Base-by-base conservation (phyloP, 2,888 invertebrate species). In the Limulus polyphemus region DNA sequence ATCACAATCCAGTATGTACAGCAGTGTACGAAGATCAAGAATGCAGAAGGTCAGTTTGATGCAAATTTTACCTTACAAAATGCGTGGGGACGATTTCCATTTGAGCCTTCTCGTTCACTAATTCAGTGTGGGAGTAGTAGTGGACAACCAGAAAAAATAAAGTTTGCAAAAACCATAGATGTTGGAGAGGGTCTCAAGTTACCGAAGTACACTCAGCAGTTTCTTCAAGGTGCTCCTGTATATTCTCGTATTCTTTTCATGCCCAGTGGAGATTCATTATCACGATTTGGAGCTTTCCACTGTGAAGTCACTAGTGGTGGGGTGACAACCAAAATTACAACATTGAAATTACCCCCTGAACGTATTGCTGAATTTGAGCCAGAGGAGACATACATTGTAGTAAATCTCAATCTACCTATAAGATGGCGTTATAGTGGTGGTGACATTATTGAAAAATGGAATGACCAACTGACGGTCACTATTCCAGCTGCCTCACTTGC, bases 1-100 rank as follows among this genome's bases (percentile, higher is more conserved):
- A n/a, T n/a, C n/a, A n/a, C n/a, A n/a, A n/a, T n/a, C n/a, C n/a
- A n/a, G n/a, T n/a, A n/a, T n/a, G n/a, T n/a, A n/a, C n/a, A n/a
- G n/a, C n/a, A n/a, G n/a, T n/a, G n/a, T n/a, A n/a, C n/a, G n/a
- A n/a, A n/a, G n/a, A n/a, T n/a, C n/a, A n/a, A n/a, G n/a, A n/a
- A n/a, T n/a, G n/a, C n/a, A n/a, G n/a, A n/a, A 67, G 67, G 64
- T 61, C 51, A 63, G 47, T 67, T 65, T 47, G 65, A 67, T 60
- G 61, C 61, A 3, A 62, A 64, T 49, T 63, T 67, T 17, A 67
- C 65, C 0, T 46, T 67, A 10, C 59, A 62, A 55, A 67, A 64
- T 58, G 62, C 60, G 14, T 64, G 64, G 64, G 67, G 65, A 7
- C 49, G 61, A 13, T 48, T 67, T 7, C 17, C 54, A 11, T 62